Base-by-base conservation (phyloP, 1,140 invertebrate genomes). In the Bombus impatiens region DNA sequence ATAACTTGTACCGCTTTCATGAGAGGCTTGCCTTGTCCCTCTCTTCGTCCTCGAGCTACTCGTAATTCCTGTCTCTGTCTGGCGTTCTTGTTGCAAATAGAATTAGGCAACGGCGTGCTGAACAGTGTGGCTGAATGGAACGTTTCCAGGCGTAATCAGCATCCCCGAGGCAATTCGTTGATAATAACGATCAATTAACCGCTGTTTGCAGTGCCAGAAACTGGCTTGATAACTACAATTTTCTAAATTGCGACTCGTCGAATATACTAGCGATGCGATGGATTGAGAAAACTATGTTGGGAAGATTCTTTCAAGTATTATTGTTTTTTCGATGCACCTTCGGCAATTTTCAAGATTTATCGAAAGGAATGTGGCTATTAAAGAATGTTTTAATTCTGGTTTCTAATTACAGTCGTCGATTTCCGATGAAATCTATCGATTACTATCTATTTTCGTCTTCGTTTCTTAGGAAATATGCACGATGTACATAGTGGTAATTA, bases 1-100 rank as follows among this genome's bases (percentile, higher is more conserved):
- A 84, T 82, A 80, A 87, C 88, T 84, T 44, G 76, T 84, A 74
- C 65, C 62, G 53, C 44, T 77, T 77, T 70, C 83, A 44, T 75
- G 78, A 86, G 65, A 28, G 22, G 22, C 18, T 79, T 25, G 44
- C 59, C 37, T 28, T 83, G 13, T 59, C 40, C 32, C 40, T 42
- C 40, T 77, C 71, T 68, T 57, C 25, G 32, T 25, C 4, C 8
- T 25, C 10, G 2, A 35, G n/a, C 25, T 67, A 10, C 32, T 42
- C 10, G 28, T 40, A 18, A 4, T 59, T 37, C 1, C 32, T 35
- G 13, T 62, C 80, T 28, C 70, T 71, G 32, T 72, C 68, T n/a
- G 47, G 47, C 47, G 47, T 40, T 37, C 81, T 28, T 22, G 75
- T 70, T 59, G 47, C 35, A 44, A 84, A 78, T 79, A 84, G 76